Percentiles rank a stretch among this genome's conserved stretches.
These are phyloP conservation scores for Drosophila ohnishii DNA, from an alignment of 1,140 invertebrate genomes.

Conservation along the genomic window DNA sequence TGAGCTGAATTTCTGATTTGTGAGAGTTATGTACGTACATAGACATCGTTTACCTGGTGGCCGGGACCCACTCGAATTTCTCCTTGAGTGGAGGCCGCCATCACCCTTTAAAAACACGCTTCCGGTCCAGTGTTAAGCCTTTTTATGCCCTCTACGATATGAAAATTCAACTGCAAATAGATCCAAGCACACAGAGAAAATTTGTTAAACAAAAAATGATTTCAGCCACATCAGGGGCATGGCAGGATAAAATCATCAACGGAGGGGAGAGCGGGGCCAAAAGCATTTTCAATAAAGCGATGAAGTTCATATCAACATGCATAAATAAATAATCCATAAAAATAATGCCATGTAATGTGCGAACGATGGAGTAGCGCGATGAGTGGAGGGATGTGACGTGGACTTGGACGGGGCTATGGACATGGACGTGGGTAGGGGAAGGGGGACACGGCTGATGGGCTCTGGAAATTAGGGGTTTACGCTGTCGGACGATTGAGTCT, in stretches of 20 bases:
- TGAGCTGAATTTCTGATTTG: constrained; percentile 83
- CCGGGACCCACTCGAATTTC: constrained; percentile 97
- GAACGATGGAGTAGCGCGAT: constrained; percentile 31
- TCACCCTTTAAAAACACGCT: constrained; percentile 83
- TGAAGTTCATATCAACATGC: constrained; percentile 68
- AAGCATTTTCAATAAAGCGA: constrained; percentile 62
- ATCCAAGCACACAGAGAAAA: constrained; percentile 34
- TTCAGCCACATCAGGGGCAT: constrained; percentile 7
- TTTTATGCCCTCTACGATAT: constrained; percentile 82
- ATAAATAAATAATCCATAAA: constrained; percentile 79
- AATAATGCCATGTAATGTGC: constrained; percentile 77
- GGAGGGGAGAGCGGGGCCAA: not conserved
- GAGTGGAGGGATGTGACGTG: constrained; percentile 8
- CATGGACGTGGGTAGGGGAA: constrained; percentile 12
- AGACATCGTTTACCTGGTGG: constrained; percentile 92
- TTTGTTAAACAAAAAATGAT: constrained; percentile 30
- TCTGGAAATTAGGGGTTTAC: constrained; percentile 52
- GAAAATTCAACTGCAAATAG: constrained; percentile 78
- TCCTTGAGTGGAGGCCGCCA: constrained; percentile 91
- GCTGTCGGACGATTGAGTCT: constrained; percentile 45
- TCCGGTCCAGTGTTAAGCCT: constrained; percentile 83
- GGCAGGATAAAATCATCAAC: not conserved
- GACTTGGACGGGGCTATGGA: not conserved
- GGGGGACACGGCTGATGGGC: constrained; percentile 32
- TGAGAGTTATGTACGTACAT: constrained; percentile 85